Base-by-base conservation (phyloP, 1,140 invertebrate species). In the Goniozus legneri region DNA sequence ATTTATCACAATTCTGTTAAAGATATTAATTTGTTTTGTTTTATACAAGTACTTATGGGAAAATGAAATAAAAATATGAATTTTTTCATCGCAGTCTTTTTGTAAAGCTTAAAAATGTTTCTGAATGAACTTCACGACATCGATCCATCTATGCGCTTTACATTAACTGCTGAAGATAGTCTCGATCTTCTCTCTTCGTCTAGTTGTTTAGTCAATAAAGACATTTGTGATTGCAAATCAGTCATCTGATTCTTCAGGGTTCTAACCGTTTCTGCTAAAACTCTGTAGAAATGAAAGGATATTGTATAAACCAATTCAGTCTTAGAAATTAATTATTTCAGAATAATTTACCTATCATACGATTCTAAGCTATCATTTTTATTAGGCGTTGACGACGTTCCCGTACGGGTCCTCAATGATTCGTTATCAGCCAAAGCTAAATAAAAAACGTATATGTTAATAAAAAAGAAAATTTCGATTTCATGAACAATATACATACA, bases 251-350 rank as follows among this genome's bases (percentile, higher is more conserved):
- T 81, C 62, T 82, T 84, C 41, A 88, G 58, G 36, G 80, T 77
- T 67, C 85, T 84, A 51, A 88, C 84, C 20, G 84, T 84, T 64
- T 87, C 83, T 48, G 85, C 81, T 45, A 88, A 63, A 58, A 76
- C 80, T 70, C 84, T 87, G 63, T 27, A 21, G 19, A 46, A 27
- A 7, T 27, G 12, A 12, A 27, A 27, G 24, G 12, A 27, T 7
- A 27, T 7, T 7, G 12, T 7, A 27, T 10, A 2, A 8, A 43
- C 33, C n/a, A 19, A 47, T 18, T 16, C 24, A 39, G 7, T 31
- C 27, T 50, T 15, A 12, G 0, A 27, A 8, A 2, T 3, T 13
- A 8, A 21, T n/a, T n/a, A n/a, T n/a, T n/a, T n/a, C n/a, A n/a
- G 19, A 24, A 30, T 34, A 13, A 27, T 36, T 51, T 66, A 73